These are phyloP conservation scores for Melieria crassipennis DNA, from an alignment of 2,888 invertebrate genomes.

Conservation along the genomic window DNA sequence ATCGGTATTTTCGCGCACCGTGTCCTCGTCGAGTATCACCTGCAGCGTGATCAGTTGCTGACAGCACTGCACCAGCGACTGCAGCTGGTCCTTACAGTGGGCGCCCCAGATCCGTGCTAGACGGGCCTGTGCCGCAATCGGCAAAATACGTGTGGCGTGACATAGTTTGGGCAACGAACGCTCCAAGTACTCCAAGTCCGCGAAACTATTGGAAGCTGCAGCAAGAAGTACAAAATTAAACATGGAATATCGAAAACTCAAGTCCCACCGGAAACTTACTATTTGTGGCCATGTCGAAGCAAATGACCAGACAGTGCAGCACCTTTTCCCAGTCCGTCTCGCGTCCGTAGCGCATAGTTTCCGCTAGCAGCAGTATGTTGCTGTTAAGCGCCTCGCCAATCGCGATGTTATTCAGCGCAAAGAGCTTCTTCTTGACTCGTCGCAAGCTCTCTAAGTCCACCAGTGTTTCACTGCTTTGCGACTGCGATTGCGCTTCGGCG, in stretches of 20 bases:
- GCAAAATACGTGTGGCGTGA: slow-evolving; percentile 78
- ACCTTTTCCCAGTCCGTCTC: slow-evolving; percentile 57
- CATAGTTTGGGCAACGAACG: slow-evolving; percentile 82
- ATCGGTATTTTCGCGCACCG: slow-evolving; percentile 85
- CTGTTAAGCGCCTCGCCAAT: slow-evolving; percentile 59
- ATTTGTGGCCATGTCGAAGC: slow-evolving; percentile 80
- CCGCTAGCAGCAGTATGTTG: slow-evolving; percentile 52
- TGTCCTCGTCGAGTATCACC: slow-evolving; percentile 81
- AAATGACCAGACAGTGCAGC: slow-evolving; percentile 73
- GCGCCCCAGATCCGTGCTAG: slow-evolving; percentile 84
- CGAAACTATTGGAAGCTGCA: slow-evolving; percentile 62
- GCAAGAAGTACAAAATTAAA: neutral
- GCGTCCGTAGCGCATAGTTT: slow-evolving; percentile 50
- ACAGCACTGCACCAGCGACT: slow-evolving; percentile 77
- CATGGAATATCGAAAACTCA: neutral
- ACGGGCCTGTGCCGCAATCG: slow-evolving; percentile 79
- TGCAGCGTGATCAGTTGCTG: slow-evolving; percentile 90
- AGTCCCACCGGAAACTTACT: slow-evolving; percentile 64
- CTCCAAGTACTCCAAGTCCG: slow-evolving; percentile 84
- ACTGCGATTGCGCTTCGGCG: slow-evolving; percentile 34
- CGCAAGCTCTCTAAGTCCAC: slow-evolving; percentile 72
- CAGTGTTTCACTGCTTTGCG: slow-evolving; percentile 50
- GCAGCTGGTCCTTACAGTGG: slow-evolving; percentile 73
- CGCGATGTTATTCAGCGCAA: slow-evolving; percentile 48
- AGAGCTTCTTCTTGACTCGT: slow-evolving; percentile 67